Evolutionary conservation across 2,888 invertebrate species (phyloP), one percentile per base, ranked within the genome.

Genomic region (Clepsis dumicolana): DNA sequence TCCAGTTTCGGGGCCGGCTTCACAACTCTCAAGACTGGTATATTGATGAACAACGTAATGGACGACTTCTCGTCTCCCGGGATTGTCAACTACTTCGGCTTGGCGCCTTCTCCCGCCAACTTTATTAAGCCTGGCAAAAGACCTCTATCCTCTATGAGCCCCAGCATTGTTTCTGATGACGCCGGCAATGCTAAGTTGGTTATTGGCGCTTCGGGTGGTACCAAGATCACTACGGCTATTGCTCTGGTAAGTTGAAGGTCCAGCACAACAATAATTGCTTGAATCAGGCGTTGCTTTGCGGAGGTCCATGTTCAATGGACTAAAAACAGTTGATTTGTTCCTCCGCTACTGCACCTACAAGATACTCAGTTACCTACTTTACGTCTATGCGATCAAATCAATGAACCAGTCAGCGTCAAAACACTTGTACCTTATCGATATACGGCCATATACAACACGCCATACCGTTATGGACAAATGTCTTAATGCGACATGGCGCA

Each of bases 31-130:
- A 95, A 95, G 63, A 97, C 98, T 0, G 99, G 99, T 0, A 97
- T 99, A 24, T 93, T 99, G n/a, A 96, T 98, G 87, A 99, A 99
- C 87, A 97, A 98, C 84, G 97, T 97, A 72, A 98, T 99, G 98
- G 98, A 98, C 76, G 99, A 99, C 83, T 99, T 99, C 87, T 97
- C 98, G 0, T 95, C 96, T 0, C 96, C 97, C 0, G 95, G 96
- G 27, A 94, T 96, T 69, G 92, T 94, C 0, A 96, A 96, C 80
- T 95, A 91, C 71, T 97, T 96, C 83, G 95, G 95, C 1, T 75
- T 97, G 12, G 95, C 96, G 57, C 97, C 97, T 0, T 97, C 98
- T 0, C 95, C 96, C 0, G 95, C 96, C 8, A 98, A 98, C 90
- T 96, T 95, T 80, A 96, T 98, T 73, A 90, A 86, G 56, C 97